Percentiles rank a stretch among this genome's conserved stretches.
These are phyloP conservation scores for Oryzias sinensis DNA, from an alignment of 2,797 vertebrate genomes.

Conservation along the genomic window DNA sequence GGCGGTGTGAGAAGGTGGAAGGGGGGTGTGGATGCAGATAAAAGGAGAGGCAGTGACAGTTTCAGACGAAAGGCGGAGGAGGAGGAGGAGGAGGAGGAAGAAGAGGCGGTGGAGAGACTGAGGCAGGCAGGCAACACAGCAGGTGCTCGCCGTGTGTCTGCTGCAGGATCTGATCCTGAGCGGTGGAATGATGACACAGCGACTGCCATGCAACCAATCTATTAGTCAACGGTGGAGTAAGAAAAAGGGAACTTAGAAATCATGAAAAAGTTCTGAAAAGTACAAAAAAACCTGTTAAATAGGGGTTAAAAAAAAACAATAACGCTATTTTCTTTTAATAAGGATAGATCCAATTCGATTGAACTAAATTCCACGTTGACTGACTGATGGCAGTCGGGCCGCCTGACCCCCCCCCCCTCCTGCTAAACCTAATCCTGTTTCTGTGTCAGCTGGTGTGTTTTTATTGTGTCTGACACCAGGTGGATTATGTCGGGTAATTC, in stretches of 20 bases:
- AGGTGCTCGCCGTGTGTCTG: slow-evolving; percentile 60
- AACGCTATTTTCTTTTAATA: slow-evolving; percentile 2
- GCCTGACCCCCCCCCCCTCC: slow-evolving; percentile 27
- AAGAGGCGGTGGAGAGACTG: slow-evolving; percentile 48
- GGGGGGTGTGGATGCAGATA: slow-evolving; percentile 57
- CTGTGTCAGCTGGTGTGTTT: slow-evolving; percentile 64
- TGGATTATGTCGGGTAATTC: slow-evolving; percentile 75
- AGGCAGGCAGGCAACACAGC: slow-evolving; percentile 63
- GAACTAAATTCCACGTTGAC: slow-evolving; percentile 42
- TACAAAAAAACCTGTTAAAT: too few species aligned
- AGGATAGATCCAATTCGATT: slow-evolving; percentile 52
- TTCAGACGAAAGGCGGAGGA: slow-evolving; percentile 41
- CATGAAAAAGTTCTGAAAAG: background rate
- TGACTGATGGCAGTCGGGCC: slow-evolving; percentile 46
- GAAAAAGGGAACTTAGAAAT: slow-evolving; percentile 9
- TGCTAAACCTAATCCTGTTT: slow-evolving; percentile 56
- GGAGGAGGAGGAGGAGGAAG: slow-evolving; percentile 36
- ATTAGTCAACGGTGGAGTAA: slow-evolving; percentile 17
- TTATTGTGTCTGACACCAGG: slow-evolving; percentile 76
- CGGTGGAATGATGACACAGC: slow-evolving; percentile 41
- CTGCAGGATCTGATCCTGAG: slow-evolving; percentile 48
- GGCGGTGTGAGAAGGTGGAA: slow-evolving; percentile 14
- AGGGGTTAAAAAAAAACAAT: slow-evolving; percentile 1
- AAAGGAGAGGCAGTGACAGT: slow-evolving; percentile 64
- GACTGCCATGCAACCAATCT: slow-evolving; percentile 38